Base-by-base conservation (phyloP, 2,888 invertebrate genomes). In the Caenorhabditis japonica region DNA sequence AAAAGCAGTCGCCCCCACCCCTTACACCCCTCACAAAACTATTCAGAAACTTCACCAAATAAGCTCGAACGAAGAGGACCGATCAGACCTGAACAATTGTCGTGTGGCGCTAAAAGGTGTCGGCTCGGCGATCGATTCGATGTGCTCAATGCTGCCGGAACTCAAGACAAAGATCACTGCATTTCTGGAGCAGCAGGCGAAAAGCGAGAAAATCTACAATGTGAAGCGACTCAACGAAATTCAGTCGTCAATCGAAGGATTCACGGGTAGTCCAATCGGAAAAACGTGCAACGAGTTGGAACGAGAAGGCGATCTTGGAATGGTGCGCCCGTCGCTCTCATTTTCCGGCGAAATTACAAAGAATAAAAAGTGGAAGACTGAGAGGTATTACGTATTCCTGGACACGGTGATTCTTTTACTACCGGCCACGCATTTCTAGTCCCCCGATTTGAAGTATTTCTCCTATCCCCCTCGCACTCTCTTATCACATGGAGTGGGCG, bases 181-280 rank as follows among this genome's bases (percentile, higher is more conserved):
- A 1, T 68, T 64, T 27, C 21, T 66, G 56, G 81, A 81, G 39
- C 79, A 77, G 30, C 43, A 75, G 33, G 51, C 60, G 12, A 58
- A 61, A 34, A 66, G 59, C 13, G 79, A 79, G 41, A 80, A 61
- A 49, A 79, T 76, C 47, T 75, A 73, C n/a, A 72, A 79, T 47
- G 79, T 80, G 15, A 47, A 74, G 44, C 52, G 73, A 21, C 46
- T 86, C 1, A 74, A 79, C 34, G 73, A 80, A 15, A 82, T 86
- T 46, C 85, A 86, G 55, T 60, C 73, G 23, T 72, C 75, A 30
- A 85, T 87, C 47, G 87, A 87, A 25, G 83, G 83, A 2, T 86
- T 85, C 76, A 68, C 69, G 34, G 87, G 85, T 7, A 79, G 82
- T 60, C 80, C 83, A n/a, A 85, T 87, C 44, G 85, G 79, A 15